Evolutionary conservation across 2,113 vertebrate genomes (phyloP).

Genomic region (Pedionomus torquatus): DNA sequence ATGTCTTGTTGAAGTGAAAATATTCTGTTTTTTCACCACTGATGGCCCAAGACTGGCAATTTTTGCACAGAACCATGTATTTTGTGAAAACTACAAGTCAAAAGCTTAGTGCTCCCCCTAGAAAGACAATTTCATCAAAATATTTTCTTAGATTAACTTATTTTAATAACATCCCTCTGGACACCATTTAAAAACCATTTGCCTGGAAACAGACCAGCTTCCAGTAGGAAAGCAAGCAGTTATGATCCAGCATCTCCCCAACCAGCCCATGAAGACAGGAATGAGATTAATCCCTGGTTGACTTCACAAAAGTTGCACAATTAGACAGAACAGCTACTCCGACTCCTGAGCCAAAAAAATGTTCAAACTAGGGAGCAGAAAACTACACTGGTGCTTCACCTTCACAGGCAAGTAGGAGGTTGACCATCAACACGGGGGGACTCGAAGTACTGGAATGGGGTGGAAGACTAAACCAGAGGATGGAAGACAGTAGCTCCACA

Average conservation of each 20-base stretch:
- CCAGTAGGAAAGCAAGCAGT: neutral
- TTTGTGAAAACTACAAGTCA: neutral
- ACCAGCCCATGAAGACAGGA: neutral
- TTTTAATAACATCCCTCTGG: neutral
- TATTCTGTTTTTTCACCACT: neutral
- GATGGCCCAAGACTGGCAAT: neutral
- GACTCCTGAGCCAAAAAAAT: neutral
- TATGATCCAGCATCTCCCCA: neutral
- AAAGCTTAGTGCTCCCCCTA: neutral
- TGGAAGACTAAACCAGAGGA: neutral
- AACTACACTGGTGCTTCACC: neutral
- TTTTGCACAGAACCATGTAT: neutral
- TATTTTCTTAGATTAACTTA: neutral
- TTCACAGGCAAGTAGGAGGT: neutral
- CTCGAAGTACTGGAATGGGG: rapidly evolving
- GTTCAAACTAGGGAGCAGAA: neutral
- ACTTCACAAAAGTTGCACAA: neutral
- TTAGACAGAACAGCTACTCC: neutral
- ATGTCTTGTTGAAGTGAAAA: neutral
- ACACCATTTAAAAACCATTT: neutral
- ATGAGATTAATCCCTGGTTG: neutral
- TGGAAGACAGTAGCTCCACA: neutral
- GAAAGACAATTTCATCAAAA: neutral
- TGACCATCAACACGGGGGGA: neutral
- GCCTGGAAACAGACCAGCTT: neutral